Evolutionary conservation across 1,140 invertebrate species (phyloP).

Genomic region (Subanguina moxae): DNA sequence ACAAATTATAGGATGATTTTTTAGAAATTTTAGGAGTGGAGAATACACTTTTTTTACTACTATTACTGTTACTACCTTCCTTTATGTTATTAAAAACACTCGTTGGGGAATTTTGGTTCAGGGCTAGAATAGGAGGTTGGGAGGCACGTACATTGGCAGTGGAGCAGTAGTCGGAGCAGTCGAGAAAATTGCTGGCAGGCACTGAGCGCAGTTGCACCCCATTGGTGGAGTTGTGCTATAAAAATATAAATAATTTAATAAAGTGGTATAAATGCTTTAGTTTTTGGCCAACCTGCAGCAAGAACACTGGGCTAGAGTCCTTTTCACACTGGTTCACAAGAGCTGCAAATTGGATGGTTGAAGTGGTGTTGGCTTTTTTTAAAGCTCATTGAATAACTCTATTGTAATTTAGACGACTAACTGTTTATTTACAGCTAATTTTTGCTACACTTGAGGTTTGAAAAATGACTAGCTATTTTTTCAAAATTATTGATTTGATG

Average conservation of each 20-base stretch:
- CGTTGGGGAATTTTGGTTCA: not conserved
- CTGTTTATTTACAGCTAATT: too few species aligned
- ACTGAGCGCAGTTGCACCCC: constrained; percentile 45
- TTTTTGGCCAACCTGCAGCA: too few species aligned
- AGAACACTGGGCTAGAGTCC: constrained; percentile 45
- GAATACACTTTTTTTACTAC: constrained; percentile 12
- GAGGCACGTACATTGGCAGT: constrained; percentile 38
- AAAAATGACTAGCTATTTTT: too few species aligned
- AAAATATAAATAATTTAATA: too few species aligned
- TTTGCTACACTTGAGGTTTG: too few species aligned
- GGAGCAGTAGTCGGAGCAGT: constrained; percentile 56
- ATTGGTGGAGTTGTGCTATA: constrained; percentile 52
- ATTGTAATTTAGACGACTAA: too few species aligned
- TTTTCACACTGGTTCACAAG: constrained; percentile 29
- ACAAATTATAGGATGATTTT: constrained; percentile 10
- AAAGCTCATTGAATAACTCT: too few species aligned
- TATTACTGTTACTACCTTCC: constrained; percentile 11
- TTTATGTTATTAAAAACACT: not conserved
- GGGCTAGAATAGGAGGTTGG: not conserved
- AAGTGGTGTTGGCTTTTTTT: too few species aligned
- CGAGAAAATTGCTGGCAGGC: constrained; percentile 41
- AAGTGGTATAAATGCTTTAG: too few species aligned
- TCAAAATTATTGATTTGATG: too few species aligned
- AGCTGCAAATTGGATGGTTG: constrained; percentile 22
- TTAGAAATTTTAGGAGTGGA: constrained; percentile 12